phyloP scores from a whole-genome alignment of 2,888 invertebrate species.

The Campopleginae sp. region DNA sequence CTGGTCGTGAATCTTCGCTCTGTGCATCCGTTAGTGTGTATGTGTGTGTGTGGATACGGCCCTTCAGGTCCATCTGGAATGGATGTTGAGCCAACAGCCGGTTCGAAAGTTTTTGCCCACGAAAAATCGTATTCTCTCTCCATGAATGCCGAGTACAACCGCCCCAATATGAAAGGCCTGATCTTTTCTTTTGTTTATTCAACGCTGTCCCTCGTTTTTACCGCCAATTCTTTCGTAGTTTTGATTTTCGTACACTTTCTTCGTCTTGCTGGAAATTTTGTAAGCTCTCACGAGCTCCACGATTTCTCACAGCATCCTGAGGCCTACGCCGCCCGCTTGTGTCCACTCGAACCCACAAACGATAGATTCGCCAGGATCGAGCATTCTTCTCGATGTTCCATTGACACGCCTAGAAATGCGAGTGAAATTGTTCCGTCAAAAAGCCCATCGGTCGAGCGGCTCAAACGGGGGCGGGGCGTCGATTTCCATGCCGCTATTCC shows the following conservation, averaged over 20 bases:
- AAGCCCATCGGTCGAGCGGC: neutral
- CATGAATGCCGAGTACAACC: neutral
- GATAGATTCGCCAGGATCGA: slow-evolving; percentile 7
- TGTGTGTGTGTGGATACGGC: slow-evolving; percentile 6
- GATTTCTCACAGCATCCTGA: slow-evolving; percentile 22
- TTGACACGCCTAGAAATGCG: slow-evolving; percentile 43
- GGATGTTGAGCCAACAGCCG: slow-evolving; percentile 55
- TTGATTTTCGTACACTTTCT: neutral
- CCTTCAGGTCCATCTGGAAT: slow-evolving; percentile 63
- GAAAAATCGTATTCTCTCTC: slow-evolving; percentile 14
- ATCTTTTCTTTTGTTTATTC: neutral
- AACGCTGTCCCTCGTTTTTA: neutral
- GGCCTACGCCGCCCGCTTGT: neutral
- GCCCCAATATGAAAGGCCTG: neutral
- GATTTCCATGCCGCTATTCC: neutral
- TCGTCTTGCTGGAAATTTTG: neutral
- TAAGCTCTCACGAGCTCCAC: neutral
- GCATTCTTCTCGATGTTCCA: slow-evolving; percentile 29
- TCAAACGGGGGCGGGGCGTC: neutral
- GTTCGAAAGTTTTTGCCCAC: slow-evolving; percentile 58
- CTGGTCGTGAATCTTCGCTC: neutral
- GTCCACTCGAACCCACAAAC: neutral
- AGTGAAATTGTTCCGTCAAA: slow-evolving; percentile 29
- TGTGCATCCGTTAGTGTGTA: neutral
- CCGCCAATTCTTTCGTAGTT: neutral